A percentile compares a stretch with the other conserved stretches of the same genome.
Evolutionary conservation across 2,888 invertebrate species (phyloP).

Genomic region (Pyrrhosoma nymphula): DNA sequence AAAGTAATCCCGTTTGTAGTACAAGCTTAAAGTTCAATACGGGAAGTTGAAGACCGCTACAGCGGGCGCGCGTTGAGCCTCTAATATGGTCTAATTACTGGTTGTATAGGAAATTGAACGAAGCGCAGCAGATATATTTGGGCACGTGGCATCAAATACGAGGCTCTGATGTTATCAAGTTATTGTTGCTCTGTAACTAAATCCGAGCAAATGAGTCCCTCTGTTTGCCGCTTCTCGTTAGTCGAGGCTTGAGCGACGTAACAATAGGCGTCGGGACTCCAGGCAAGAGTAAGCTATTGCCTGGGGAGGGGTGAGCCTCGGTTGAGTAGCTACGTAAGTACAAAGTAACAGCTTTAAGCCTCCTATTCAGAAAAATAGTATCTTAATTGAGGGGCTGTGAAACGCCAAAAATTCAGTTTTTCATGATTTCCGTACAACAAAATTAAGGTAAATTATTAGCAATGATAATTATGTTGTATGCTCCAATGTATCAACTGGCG

Average conservation of each 20-base stretch:
- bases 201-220: neutral
- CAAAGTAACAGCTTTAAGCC: neutral
- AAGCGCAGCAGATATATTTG: neutral
- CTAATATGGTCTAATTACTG: neutral
- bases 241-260: neutral
- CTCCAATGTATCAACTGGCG: too few species aligned
- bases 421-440: too few species aligned
- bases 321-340: neutral
- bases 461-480: too few species aligned
- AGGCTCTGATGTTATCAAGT: neutral
- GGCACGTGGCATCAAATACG: neutral
- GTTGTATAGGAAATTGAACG: neutral
- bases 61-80: too few species aligned
- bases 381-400: neutral
- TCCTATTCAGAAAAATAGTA: neutral
- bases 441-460: too few species aligned
- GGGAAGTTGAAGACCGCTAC: too few species aligned
- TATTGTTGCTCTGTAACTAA: neutral
- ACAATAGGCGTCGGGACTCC: neutral
- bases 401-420: too few species aligned
- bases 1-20: too few species aligned
- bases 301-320: neutral
- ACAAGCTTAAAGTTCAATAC: too few species aligned
- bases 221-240: neutral
- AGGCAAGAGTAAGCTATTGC: neutral